These are phyloP conservation scores for Dendroctonus valens DNA, from an alignment of 1,140 invertebrate species.

Conservation along the genomic window DNA sequence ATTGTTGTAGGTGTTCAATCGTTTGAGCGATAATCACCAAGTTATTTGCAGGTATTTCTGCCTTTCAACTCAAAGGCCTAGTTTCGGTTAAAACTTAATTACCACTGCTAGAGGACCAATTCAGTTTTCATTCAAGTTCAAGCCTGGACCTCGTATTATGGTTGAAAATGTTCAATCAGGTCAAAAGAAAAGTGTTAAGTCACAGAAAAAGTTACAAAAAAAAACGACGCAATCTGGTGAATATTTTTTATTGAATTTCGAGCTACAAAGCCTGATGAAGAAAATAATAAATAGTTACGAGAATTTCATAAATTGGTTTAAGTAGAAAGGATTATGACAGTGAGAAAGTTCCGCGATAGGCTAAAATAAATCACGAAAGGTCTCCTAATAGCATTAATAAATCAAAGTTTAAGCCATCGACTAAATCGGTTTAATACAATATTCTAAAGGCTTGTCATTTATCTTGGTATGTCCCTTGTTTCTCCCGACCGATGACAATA, in stretches of 20 bases:
- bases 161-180: no score
- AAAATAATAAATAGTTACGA: background rate
- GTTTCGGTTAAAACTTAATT: slow-evolving; percentile 16
- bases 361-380: slow-evolving; percentile 33
- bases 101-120: background rate
- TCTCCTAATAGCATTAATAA: slow-evolving; percentile 36
- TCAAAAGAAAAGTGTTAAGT: no score
- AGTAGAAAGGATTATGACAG: slow-evolving; percentile 24
- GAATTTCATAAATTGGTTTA: background rate
- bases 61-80: slow-evolving; percentile 13
- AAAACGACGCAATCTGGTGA: no score
- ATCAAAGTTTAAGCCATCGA: slow-evolving; percentile 37
- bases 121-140: no score
- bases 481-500: slow-evolving; percentile 28
- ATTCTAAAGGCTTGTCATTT: slow-evolving; percentile 33
- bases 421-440: slow-evolving; percentile 33
- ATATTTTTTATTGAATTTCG: no score
- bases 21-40: slow-evolving; percentile 3
- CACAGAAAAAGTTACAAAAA: no score
- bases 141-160: no score
- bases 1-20: slow-evolving; percentile 16
- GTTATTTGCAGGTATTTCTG: slow-evolving; percentile 10
- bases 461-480: slow-evolving; percentile 28
- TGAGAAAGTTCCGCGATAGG: slow-evolving; percentile 26
- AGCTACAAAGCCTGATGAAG: background rate